Evolutionary conservation across 2,797 vertebrate species (phyloP).

Genomic region (Gallinago nigripennis): DNA sequence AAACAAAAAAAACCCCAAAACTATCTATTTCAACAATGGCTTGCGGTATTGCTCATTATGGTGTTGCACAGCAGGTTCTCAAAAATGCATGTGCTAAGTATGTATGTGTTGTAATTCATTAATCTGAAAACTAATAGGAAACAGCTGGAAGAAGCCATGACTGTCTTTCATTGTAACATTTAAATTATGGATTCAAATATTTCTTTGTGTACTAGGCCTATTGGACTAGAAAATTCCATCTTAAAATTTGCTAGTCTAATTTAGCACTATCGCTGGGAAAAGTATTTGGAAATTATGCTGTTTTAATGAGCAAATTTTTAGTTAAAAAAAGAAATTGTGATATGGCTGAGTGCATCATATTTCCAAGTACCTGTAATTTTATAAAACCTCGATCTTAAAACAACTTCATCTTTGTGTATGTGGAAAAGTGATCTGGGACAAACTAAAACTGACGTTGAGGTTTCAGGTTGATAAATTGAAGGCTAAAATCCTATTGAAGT

Average conservation of each 20-base stretch:
- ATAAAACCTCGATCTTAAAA: background rate
- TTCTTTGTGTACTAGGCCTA: background rate
- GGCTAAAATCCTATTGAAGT: background rate
- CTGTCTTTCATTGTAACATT: constrained; percentile 19
- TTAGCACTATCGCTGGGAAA: background rate
- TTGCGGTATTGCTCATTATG: constrained; percentile 19
- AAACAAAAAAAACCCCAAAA: background rate
- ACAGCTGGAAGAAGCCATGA: constrained; percentile 41
- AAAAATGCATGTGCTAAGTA: constrained; percentile 24
- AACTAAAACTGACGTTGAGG: background rate
- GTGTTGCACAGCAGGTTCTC: constrained; percentile 35
- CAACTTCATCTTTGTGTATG: background rate
- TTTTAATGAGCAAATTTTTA: background rate
- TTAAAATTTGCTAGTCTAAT: constrained; percentile 9
- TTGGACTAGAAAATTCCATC: constrained; percentile 27
- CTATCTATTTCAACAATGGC: constrained; percentile 27
- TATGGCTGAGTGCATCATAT: background rate
- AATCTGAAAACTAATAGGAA: constrained; percentile 47
- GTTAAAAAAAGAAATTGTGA: background rate
- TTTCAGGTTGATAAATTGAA: background rate
- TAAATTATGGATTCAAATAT: background rate
- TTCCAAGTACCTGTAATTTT: background rate
- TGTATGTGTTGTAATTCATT: constrained; percentile 53
- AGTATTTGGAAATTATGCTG: constrained; percentile 6
- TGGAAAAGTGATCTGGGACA: background rate